Base-by-base conservation (phyloP, 30 jellyfish, hydroid and myxozoan genomes). In the Aurelia coerulea region DNA sequence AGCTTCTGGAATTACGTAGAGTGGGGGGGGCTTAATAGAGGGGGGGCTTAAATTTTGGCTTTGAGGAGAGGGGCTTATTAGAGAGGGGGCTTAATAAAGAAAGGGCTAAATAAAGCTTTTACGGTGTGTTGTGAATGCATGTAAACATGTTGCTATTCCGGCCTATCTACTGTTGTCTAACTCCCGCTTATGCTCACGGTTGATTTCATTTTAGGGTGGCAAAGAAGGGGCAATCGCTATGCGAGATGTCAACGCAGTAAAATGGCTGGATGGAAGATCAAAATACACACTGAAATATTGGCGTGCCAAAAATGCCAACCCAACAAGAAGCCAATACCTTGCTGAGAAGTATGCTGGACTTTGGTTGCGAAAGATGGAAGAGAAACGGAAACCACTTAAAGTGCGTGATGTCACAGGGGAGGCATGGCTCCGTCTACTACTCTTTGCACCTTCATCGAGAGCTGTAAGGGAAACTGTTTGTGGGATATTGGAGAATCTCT, bases 391-490 rank as follows among this genome's bases (percentile, higher is more conserved):
- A 64, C 89, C 56, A 32, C 1, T 11, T 33, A 88, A 69, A 46
- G 59, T 34, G 11, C 59, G 49, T 42, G 85, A 33, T 10, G 19
- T 63, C 18, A 74, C 78, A 10, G 81, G 89, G 32, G 90, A 83
- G 58, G 69, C 87, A 29, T 93, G 98, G 98, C 79, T 93, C 35
- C 86, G 91, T n/a, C 64, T 79, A 76, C 86, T 93, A 50, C 66
- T 93, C 74, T 93, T 93, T 70, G 78, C 97, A 2, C 97, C 97
- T 1, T 77, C 96, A 14, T 93, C 98, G 5, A 78, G 95, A 54
- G 97, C 95, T 16, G 78, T 85, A n/a, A 84, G 98, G 73, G 88
- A 85, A 59, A 76, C 94, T 50, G 93, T 93, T 19, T 93, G 98
- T 84, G 88, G 89, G 17, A 68, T 93, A 5, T 41, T 93, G 32